Evolutionary conservation across 2,113 vertebrate species (phyloP).

Genomic region (Archilochus colubris): DNA sequence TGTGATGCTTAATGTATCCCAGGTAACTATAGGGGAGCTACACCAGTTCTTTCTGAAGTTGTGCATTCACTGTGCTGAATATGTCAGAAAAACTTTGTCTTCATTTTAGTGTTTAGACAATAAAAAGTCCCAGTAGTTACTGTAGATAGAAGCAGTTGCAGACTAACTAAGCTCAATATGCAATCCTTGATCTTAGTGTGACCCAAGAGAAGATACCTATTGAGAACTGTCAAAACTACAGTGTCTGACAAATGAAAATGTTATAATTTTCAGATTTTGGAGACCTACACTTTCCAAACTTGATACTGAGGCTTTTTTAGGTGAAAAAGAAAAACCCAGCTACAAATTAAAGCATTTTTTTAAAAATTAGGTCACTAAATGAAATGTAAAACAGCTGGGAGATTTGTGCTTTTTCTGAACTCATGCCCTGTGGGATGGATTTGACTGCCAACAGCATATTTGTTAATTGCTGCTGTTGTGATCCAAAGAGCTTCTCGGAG

Average conservation of each 20-base stretch:
- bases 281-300: conserved; percentile 7
- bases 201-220: conserved; percentile 51
- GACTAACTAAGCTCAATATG: conserved; percentile 52
- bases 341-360: neutral
- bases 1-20: conserved; percentile 52
- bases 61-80: conserved; percentile 37
- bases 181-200: conserved; percentile 55
- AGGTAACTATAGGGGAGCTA: conserved; percentile 35
- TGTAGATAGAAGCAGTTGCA: conserved; percentile 57
- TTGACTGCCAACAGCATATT: conserved; percentile 43
- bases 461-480: conserved; percentile 62
- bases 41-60: conserved; percentile 50
- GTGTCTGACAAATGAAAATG: neutral
- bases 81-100: conserved; percentile 65
- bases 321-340: neutral
- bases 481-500: conserved; percentile 45
- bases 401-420: conserved; percentile 5
- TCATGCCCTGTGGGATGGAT: conserved; percentile 4
- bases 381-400: neutral
- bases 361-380: neutral
- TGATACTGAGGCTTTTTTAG: neutral
- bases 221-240: conserved; percentile 50
- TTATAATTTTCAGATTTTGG: neutral
- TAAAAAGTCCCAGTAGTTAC: conserved; percentile 65
- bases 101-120: conserved; percentile 57